Percentiles rank a stretch among this genome's conserved stretches.
Conservation (phyloP, 2,888 invertebrate genomes). For the Tholera decimalis region DNA sequence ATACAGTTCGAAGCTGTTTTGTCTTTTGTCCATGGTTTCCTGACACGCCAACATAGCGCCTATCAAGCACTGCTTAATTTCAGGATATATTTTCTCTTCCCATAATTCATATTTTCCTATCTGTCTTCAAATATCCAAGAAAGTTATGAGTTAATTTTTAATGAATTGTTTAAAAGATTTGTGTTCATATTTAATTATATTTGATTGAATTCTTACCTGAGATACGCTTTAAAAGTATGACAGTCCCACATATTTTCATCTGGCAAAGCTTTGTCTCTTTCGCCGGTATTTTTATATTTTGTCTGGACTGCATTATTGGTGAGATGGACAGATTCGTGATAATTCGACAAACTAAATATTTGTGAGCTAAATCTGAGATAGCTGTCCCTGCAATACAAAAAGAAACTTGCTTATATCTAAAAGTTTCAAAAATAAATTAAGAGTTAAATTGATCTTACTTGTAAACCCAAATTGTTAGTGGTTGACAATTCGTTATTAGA, state of each 20-base stretch:
- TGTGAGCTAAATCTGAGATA: slow-evolving; percentile 98
- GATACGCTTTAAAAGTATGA: slow-evolving; percentile 94
- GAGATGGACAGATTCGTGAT: slow-evolving; percentile 98
- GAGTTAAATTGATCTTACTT: slow-evolving; percentile 89
- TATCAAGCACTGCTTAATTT: slow-evolving; percentile 94
- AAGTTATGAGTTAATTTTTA: slow-evolving; percentile 46
- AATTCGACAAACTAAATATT: slow-evolving; percentile 96
- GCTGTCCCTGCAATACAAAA: slow-evolving; percentile 93
- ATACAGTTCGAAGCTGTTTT: slow-evolving; percentile 97
- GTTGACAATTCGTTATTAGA: slow-evolving; percentile 97
- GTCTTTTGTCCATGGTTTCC: slow-evolving; percentile 95
- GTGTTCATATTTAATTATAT: slow-evolving; percentile 36
- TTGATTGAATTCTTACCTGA: slow-evolving; percentile 88
- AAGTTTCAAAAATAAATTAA: not conserved
- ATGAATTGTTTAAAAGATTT: no score
- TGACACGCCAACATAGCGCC: slow-evolving; percentile 97
- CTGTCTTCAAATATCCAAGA: slow-evolving; percentile 87
- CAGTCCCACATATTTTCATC: slow-evolving; percentile 99
- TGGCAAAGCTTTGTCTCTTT: slow-evolving; percentile 95
- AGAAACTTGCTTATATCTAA: slow-evolving; percentile 10
- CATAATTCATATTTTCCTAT: slow-evolving; percentile 95
- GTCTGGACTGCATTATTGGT: slow-evolving; percentile 98
- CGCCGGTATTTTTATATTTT: slow-evolving; percentile 94
- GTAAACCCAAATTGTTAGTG: slow-evolving; percentile 98
- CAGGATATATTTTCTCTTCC: slow-evolving; percentile 97